Base-by-base conservation (phyloP, 2,113 vertebrate genomes). In the Varanus salvator region DNA sequence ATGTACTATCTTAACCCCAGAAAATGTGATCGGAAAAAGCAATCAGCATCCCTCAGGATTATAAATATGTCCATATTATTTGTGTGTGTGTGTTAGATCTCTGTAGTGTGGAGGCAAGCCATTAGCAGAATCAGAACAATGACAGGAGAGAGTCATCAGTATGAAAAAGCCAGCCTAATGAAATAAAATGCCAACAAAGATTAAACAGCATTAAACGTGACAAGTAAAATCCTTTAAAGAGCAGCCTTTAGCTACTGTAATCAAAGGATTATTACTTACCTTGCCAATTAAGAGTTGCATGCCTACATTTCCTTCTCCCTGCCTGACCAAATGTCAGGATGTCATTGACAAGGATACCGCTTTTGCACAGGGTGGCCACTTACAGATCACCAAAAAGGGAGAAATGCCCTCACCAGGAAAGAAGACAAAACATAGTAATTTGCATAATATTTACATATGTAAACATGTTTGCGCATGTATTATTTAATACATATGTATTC, bases 161-260 rank as follows among this genome's bases (percentile, higher is more conserved):
- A 96, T 95, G 93, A 96, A 96, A 96, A 96, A 97, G 72, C 85
- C 7, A 0, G 90, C 93, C 90, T 95, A 96, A 97, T 97, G 92
- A 97, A 96, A 97, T 97, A 92, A 97, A 97, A 97, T 93, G 86
- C 90, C 97, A 96, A 96, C 92, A 95, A 95, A 97, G 95, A 97
- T 96, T 95, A 95, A 95, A 92, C 96, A 95, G 95, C 97, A 97
- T 97, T 96, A 97, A 96, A 96, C 95, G 93, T 96, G 96, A 97
- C 96, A 97, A 96, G 95, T 92, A 91, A 95, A 97, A 96, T 95
- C 94, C 94, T 96, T 96, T 95, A 96, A 94, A 96, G 93, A 94
- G 93, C 84, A 96, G 95, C 89, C 92, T 94, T 96, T 96, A 96
- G 96, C 96, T 96, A 96, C 95, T 95, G 93, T 96, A 97, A 97